Evolutionary conservation across 1,140 invertebrate species (phyloP).

Genomic region (Drosophila rufa): DNA sequence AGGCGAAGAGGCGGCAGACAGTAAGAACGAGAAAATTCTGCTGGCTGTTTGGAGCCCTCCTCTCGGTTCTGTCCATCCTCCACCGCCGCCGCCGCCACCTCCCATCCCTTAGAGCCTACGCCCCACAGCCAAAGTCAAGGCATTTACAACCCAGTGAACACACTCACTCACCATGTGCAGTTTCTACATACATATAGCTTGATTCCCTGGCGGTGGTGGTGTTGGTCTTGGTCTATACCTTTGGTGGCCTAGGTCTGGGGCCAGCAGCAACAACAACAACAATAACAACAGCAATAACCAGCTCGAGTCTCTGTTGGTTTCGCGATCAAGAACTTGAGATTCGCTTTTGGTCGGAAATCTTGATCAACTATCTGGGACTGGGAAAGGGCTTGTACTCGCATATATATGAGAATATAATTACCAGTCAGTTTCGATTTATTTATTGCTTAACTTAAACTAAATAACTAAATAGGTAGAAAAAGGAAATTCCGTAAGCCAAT

Average conservation of each 20-base stretch:
- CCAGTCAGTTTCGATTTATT: slow-evolving; percentile 11
- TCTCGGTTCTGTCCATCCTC: slow-evolving; percentile 1
- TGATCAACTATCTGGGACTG: slow-evolving; percentile 16
- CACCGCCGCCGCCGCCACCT: background rate
- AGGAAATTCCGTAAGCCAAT: no score
- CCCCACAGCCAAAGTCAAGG: slow-evolving; percentile 55
- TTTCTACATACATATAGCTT: slow-evolving; percentile 14
- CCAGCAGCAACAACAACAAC: slow-evolving; percentile 24
- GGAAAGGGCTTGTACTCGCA: background rate
- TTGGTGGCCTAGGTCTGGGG: slow-evolving; percentile 52
- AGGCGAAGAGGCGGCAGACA: slow-evolving; percentile 21
- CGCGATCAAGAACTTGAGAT: slow-evolving; percentile 36
- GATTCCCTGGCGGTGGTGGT: slow-evolving; percentile 10
- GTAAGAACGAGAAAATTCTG: slow-evolving; percentile 44
- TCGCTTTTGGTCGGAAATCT: slow-evolving; percentile 31
- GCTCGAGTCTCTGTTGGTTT: slow-evolving; percentile 16
- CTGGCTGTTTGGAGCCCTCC: slow-evolving; percentile 30
- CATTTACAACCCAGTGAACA: slow-evolving; percentile 58
- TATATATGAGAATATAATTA: slow-evolving; percentile 11
- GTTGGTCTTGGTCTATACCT: slow-evolving; percentile 39
- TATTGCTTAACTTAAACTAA: background rate
- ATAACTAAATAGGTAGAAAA: background rate
- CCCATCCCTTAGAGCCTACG: slow-evolving; percentile 10
- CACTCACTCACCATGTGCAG: slow-evolving; percentile 44
- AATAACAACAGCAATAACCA: slow-evolving; percentile 2